These are phyloP conservation scores for Chlorodrepanis virens DNA, from an alignment of 2,113 vertebrate genomes.

Conservation along the genomic window DNA sequence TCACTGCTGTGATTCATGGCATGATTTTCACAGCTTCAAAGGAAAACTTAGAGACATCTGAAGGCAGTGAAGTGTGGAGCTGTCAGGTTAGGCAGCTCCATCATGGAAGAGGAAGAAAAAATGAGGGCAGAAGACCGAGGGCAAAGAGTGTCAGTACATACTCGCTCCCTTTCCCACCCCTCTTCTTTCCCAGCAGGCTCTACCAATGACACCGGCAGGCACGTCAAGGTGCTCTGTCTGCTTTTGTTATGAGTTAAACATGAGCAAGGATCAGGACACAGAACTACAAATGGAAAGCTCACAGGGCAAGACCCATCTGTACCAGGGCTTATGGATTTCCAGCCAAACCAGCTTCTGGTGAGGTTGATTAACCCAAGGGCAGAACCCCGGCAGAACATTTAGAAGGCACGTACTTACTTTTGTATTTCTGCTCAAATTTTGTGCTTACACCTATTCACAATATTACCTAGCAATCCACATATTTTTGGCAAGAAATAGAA, in stretches of 20 bases:
- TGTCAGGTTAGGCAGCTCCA: neutral
- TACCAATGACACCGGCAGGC: neutral
- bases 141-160: neutral
- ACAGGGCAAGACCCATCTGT: accelerated
- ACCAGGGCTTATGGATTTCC: neutral
- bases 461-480: neutral
- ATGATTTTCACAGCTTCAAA: slow-evolving; percentile 20
- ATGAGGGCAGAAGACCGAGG: neutral
- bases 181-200: neutral
- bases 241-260: neutral
- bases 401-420: neutral
- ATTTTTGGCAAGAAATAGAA: neutral
- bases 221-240: neutral
- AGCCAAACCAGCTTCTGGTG: neutral
- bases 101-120: neutral
- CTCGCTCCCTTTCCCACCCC: accelerated
- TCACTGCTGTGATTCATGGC: neutral
- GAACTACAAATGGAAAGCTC: neutral
- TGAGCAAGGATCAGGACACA: neutral
- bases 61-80: neutral
- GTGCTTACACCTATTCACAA: neutral
- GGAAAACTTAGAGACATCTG: neutral
- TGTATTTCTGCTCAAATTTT: neutral
- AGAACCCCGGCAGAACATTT: neutral
- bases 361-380: neutral